Percentiles rank a stretch among this genome's conserved stretches.
Evolutionary conservation across 2,888 invertebrate genomes (phyloP).

Genomic region (Mechanitis mazaeus): DNA sequence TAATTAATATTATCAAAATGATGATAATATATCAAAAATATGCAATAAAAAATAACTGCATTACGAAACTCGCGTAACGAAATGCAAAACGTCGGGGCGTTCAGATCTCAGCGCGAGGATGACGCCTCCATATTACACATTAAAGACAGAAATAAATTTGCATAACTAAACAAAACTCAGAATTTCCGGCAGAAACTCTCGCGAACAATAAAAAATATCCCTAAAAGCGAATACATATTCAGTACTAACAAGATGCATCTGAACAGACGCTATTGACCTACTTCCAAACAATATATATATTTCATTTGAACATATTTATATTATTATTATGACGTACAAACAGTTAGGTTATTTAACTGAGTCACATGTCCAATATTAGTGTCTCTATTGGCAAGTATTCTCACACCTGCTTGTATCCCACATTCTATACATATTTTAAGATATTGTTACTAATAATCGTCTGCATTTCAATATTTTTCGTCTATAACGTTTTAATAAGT

Average conservation of each 20-base stretch:
- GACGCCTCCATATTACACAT: constrained; percentile 69
- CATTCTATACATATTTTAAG: constrained; percentile 4
- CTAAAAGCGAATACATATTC: constrained; percentile 20
- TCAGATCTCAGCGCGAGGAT: constrained; percentile 44
- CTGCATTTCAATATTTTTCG: neutral
- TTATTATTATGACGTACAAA: constrained; percentile 20
- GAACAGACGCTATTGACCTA: constrained; percentile 12
- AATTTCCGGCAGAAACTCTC: constrained; percentile 66
- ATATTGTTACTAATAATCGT: neutral
- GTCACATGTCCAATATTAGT: constrained; percentile 60
- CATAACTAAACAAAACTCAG: constrained; percentile 68
- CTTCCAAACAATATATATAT: constrained; percentile 6
- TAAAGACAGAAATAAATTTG: constrained; percentile 68
- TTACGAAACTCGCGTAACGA: constrained; percentile 60
- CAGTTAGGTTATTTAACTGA: constrained; percentile 39
- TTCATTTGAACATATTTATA: constrained; percentile 1
- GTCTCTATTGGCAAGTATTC: constrained; percentile 43
- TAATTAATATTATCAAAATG: too few species aligned
- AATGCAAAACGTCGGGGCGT: constrained; percentile 50
- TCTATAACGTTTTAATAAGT: too few species aligned
- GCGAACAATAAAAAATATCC: constrained; percentile 51
- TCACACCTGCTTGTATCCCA: constrained; percentile 28
- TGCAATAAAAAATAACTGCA: constrained; percentile 27
- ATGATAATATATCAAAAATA: too few species aligned
- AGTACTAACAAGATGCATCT: neutral